Evolutionary conservation across 1,140 invertebrate genomes (phyloP), one percentile per base, ranked within the genome.

Genomic region (Heliconius congener): DNA sequence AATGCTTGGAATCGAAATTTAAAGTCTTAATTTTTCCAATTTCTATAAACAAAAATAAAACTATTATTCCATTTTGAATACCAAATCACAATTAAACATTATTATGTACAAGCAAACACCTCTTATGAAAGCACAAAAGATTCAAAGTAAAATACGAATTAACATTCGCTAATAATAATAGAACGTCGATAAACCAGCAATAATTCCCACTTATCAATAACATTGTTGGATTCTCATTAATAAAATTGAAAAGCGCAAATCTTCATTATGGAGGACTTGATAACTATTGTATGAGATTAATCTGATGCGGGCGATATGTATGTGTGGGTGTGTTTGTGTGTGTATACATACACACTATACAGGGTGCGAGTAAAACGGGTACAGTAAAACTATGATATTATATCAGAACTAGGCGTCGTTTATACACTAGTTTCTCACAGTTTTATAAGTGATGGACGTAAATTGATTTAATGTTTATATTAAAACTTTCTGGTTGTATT

Each of bases 351-450:
- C n/a, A 66, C 4, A 16, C 3, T 30, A 16, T 30, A 66, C 27
- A 71, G 57, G 34, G 60, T 34, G 39, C 50, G 74, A 71, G 60
- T 71, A 50, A 39, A 76, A 81, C 42, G 71, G 70, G 46, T 50
- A 74, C 46, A 70, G 27, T 39, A 16, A 74, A 73, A 77, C 18
- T 73, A 81, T 81, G 75, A 81, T 55, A 82, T 83, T 87, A 84
- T 85, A 83, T 81, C 74, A 57, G 46, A 57, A 71, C 57, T 75
- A 83, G 77, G 81, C 77, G 77, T 80, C 71, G 82, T 78, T 89
- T 92, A 85, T 86, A 82, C 83, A 79, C 88, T 87, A 86, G 82
- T 92, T 95, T 95, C 93, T 93, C 94, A 95, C 90, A 90, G 88
- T 94, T 83, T 90, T 87, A 88, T 84, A 87, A 83, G 50, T 83